Percentiles rank a stretch among this genome's conserved stretches.
Conservation (phyloP, 23 tunicate species). For the Halocynthia aurantium region DNA sequence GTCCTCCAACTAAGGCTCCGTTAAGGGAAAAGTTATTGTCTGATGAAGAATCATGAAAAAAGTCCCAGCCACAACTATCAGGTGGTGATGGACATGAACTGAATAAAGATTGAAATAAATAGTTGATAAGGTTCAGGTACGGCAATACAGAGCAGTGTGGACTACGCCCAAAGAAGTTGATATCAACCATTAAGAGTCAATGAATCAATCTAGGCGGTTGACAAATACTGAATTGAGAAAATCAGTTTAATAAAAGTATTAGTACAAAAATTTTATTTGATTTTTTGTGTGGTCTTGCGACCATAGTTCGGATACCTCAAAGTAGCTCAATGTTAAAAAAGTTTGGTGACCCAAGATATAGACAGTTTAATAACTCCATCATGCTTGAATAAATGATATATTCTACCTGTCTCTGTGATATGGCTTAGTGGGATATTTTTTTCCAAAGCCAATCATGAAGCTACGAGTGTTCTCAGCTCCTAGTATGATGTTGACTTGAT, state of each 20-base stretch:
- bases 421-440: slow-evolving; percentile 24
- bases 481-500: slow-evolving; percentile 30
- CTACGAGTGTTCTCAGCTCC: slow-evolving; percentile 34
- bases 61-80: slow-evolving; percentile 53
- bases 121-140: no score
- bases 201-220: no score
- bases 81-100: slow-evolving; percentile 67
- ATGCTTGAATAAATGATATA: background rate
- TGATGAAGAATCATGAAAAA: slow-evolving; percentile 24
- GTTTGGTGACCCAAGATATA: background rate
- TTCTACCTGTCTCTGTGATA: slow-evolving; percentile 72
- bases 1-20: slow-evolving; percentile 69
- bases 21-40: slow-evolving; percentile 29
- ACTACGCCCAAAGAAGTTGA: no score
- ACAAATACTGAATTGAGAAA: no score
- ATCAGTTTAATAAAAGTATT: no score
- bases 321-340: background rate
- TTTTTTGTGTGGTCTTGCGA: no score
- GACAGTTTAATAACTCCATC: background rate
- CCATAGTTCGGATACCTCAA: background rate
- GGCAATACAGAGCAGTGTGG: no score
- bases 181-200: no score
- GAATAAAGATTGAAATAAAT: background rate
- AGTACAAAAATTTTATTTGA: no score
- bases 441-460: slow-evolving; percentile 66